Conservation (phyloP, 1,140 invertebrate genomes). For the Drosophila burlai region DNA sequence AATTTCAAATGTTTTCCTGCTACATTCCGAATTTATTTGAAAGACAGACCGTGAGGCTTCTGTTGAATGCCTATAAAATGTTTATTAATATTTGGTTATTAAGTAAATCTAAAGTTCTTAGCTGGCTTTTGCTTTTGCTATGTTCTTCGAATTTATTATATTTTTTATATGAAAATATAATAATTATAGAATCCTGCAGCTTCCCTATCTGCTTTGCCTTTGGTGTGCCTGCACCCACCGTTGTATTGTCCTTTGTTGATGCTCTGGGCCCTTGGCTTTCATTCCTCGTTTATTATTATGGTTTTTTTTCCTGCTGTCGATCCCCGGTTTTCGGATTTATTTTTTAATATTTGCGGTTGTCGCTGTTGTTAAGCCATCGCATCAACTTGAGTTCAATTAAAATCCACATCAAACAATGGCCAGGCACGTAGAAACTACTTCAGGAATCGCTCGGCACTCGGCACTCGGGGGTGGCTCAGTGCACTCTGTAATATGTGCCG, state of each 20-base stretch:
- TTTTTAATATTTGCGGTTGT: conserved; percentile 82
- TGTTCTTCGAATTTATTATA: background rate
- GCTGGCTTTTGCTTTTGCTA: background rate
- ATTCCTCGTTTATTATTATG: conserved; percentile 18
- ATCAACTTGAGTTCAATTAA: conserved; percentile 85
- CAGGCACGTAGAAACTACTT: conserved; percentile 84
- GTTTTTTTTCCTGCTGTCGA: conserved; percentile 7
- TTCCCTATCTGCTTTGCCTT: background rate
- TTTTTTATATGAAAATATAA: background rate
- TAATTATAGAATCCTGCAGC: too few species aligned
- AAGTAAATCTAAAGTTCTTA: background rate
- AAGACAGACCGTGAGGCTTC: too few species aligned
- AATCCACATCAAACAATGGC: conserved; percentile 85
- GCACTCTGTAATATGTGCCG: background rate
- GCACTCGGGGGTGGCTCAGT: conserved; percentile 19
- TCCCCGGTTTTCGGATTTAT: conserved; percentile 36
- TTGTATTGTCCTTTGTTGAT: conserved; percentile 31
- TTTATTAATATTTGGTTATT: background rate
- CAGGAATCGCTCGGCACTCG: conserved; percentile 50
- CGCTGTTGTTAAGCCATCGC: conserved; percentile 70
- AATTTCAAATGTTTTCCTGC: background rate
- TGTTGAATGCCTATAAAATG: background rate
- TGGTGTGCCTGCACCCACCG: conserved; percentile 34
- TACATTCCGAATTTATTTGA: background rate
- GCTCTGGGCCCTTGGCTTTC: conserved; percentile 46